Conservation (phyloP, 2,797 vertebrate genomes). For the Vultur gryphus region DNA sequence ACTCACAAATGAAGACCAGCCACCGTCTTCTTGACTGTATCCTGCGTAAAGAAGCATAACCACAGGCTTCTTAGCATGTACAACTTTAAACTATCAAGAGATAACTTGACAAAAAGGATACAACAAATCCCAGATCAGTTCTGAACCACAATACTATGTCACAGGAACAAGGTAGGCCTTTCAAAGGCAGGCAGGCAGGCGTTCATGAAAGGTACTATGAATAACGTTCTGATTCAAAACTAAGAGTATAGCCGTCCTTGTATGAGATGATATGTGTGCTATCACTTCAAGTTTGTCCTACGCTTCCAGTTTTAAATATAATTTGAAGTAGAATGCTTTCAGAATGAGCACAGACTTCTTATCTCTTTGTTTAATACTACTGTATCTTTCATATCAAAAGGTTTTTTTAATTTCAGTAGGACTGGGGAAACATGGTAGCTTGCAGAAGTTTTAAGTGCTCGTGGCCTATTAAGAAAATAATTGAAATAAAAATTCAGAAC, state of each 20-base stretch:
- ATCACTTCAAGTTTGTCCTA: neutral
- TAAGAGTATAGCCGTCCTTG: neutral
- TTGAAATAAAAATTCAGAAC: neutral
- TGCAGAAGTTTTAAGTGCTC: neutral
- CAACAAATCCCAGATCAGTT: neutral
- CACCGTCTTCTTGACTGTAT: slow-evolving; percentile 55
- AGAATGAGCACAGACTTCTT: neutral
- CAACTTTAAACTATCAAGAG: neutral
- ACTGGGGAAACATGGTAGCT: neutral
- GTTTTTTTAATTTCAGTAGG: neutral
- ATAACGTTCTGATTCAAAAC: neutral
- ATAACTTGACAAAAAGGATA: neutral
- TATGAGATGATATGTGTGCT: neutral
- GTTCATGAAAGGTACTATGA: rapidly evolving
- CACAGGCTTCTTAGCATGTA: neutral
- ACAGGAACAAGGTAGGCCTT: neutral
- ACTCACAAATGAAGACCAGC: slow-evolving; percentile 80
- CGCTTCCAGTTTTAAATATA: neutral
- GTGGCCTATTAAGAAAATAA: neutral
- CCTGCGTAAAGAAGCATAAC: slow-evolving; percentile 44
- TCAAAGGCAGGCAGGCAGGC: neutral
- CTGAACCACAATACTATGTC: neutral
- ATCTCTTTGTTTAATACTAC: neutral
- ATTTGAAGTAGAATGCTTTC: neutral
- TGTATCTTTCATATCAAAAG: neutral